Conservation (phyloP, 2,113 vertebrate genomes). For the Chitala chitala region DNA sequence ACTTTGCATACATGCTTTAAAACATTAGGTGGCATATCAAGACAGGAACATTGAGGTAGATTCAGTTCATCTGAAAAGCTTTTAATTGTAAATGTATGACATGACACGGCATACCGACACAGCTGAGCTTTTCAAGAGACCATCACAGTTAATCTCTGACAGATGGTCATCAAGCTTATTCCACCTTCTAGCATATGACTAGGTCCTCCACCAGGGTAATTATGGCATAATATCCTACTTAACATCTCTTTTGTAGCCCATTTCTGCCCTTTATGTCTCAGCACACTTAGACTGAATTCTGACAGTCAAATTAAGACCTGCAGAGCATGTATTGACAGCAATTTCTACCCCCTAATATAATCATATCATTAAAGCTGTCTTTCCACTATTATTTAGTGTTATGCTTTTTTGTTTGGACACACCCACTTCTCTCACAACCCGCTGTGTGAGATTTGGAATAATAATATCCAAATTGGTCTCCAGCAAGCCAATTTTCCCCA, state of each 20-base stretch:
- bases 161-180: conserved; percentile 7
- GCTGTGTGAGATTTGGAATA: background rate
- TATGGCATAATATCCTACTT: conserved; percentile 11
- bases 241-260: conserved; percentile 6
- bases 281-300: background rate
- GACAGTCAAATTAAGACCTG: conserved; percentile 9
- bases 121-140: conserved; percentile 1
- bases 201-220: conserved; percentile 13
- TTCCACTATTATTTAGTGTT: background rate
- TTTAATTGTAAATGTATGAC: conserved; percentile 13
- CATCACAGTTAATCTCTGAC: conserved; percentile 14
- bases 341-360: background rate
- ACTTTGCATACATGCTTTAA: background rate
- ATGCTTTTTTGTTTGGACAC: background rate
- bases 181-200: conserved; percentile 3
- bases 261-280: conserved; percentile 1
- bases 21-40: background rate
- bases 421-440: background rate
- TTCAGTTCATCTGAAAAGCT: background rate
- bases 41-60: background rate
- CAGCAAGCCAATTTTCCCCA: background rate
- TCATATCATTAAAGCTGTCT: background rate
- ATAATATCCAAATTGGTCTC: background rate
- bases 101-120: background rate
- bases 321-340: background rate